Evolutionary conservation across 1,140 invertebrate species (phyloP).

Genomic region (Idris sp.): DNA sequence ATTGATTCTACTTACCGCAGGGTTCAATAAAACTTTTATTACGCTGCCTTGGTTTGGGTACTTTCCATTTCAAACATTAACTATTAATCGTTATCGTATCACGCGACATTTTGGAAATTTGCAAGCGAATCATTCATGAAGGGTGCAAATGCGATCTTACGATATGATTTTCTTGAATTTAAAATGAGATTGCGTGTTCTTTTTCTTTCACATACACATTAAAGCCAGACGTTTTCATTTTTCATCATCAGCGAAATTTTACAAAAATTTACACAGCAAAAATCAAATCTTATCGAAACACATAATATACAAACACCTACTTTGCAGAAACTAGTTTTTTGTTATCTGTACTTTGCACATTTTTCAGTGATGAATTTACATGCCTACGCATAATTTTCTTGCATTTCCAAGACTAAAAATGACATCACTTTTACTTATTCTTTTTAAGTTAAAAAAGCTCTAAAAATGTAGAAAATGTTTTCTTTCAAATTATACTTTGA

Average conservation of each 20-base stretch:
- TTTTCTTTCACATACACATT: too few species aligned
- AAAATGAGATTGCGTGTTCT: too few species aligned
- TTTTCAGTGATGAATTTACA: slow-evolving; percentile 43
- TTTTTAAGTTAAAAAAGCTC: too few species aligned
- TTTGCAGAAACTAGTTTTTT: slow-evolving; percentile 36
- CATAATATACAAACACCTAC: slow-evolving; percentile 27
- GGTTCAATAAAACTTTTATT: slow-evolving; percentile 51
- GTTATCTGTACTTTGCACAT: slow-evolving; percentile 16
- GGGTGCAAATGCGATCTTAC: too few species aligned
- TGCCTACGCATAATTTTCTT: slow-evolving; percentile 39
- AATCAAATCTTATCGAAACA: slow-evolving; percentile 22
- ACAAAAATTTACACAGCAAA: too few species aligned
- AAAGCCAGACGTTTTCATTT: too few species aligned
- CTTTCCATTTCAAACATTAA: slow-evolving; percentile 18
- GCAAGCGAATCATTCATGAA: slow-evolving; percentile 4
- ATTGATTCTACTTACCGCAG: slow-evolving; percentile 40
- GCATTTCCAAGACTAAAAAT: slow-evolving; percentile 34
- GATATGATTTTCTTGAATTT: too few species aligned
- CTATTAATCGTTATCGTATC: slow-evolving; percentile 1
- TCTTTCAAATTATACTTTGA: too few species aligned
- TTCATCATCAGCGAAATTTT: background rate
- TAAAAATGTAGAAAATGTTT: too few species aligned
- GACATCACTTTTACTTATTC: too few species aligned
- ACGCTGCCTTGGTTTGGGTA: slow-evolving; percentile 22
- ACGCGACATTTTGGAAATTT: slow-evolving; percentile 3